Base-by-base conservation (phyloP, 2,888 invertebrate species). In the Hydriomena furcata region DNA sequence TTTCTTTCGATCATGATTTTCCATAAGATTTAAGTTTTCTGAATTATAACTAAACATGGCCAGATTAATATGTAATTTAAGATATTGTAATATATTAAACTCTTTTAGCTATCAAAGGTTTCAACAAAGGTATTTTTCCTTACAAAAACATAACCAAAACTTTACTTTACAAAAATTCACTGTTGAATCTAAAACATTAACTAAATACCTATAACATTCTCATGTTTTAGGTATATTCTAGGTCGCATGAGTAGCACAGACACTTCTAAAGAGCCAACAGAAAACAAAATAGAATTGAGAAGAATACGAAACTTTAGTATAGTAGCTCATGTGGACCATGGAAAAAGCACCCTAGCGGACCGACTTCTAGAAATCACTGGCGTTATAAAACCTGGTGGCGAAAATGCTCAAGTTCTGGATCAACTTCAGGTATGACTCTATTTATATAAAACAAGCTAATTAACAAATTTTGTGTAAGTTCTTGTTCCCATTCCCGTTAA, bases 301-400 rank as follows among this genome's bases (percentile, higher is more conserved):
- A 81, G 72, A 59, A 97, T 98, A 31, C 91, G 98, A 48, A 99
- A 99, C 80, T 98, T 99, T 74, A 96, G 98, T 82, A 99, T 99
- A 68, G 97, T 99, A 56, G 99, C 99, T n/a, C 99, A 99, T 85
- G 96, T 99, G 1, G 99, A 99, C 81, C 99, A 99, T 91, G 99
- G 99, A 0, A 99, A 99, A 89, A 98, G 98, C 80, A 99, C 99
- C 0, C 85, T 99, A 49, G 98, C 99, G 0, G 99, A 99, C 79
- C 91, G 99, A 46, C 81, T 99, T n/a, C 82, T 99, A 7, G 99
- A 99, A 92, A 84, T 95, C 44, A 98, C 98, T 10, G 98, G 98
- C 60, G 94, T 94, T 0, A 93, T 95, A 46, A 92, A 93, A 69
- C 87, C 88, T 0, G 93, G 94, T 20, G 87, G 90, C 2, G 94